Evolutionary conservation across 2,113 vertebrate genomes (phyloP), one percentile per base, ranked within the genome.

Genomic region (Tenebrosternarchus preto): DNA sequence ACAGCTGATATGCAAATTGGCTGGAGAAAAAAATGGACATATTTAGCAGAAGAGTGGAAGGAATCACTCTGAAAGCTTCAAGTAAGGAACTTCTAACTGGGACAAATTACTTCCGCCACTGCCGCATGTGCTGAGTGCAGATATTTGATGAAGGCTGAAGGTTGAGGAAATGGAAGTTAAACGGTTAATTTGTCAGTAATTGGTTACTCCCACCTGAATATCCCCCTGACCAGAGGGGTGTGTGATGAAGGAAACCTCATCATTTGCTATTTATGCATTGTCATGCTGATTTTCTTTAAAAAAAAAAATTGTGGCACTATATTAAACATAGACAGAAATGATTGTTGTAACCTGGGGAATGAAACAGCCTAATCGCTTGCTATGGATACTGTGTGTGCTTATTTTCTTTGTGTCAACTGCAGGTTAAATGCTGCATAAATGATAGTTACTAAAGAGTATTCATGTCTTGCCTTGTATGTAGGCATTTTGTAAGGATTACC

Each of bases 61-160:
- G 9, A 50, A 50, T 50, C 43, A 9, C 43, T 12, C 9, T 25
- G 57, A 75, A 46, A 16, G 24, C 22, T 61, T 46, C 61, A 19
- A 39, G 36, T 61, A 75, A 43, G 73, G 27, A 25, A 36, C 73
- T 75, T 31, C 73, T 61, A 57, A 39, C 56, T 61, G 22, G 57
- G 7, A 75, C 61, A 36, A 36, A 61, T 61, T 19, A 75, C 61
- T 24, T 33, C 11, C 19, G 57, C 25, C 73, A 22, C 61, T 43
- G n/a, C 72, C 39, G 31, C 73, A 60, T 60, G 33, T 25, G 31
- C 39, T 60, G 73, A 20, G 56, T 43, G 56, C 12, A 75, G 73
- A 60, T 60, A 39, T 75, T 75, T 75, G 59, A 60, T n/a, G 39
- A 61, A 61, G 31, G 15, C 61, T 75, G 56, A 25, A 73, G 53